These are phyloP conservation scores for Pachliopta kotzebuea DNA, from an alignment of 2,888 invertebrate species.

Conservation along the genomic window DNA sequence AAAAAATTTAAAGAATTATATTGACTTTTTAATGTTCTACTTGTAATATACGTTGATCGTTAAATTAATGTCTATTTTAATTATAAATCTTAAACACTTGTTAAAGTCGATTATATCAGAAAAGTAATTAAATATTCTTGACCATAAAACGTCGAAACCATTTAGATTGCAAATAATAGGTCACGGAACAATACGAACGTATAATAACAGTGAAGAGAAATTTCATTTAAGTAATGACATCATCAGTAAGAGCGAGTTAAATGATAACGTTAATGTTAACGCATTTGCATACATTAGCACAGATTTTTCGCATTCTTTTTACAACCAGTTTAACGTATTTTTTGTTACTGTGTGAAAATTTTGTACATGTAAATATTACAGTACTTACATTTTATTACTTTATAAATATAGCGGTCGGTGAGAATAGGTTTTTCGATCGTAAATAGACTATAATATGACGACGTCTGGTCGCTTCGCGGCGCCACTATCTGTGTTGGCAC, in stretches of 20 bases:
- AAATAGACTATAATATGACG: slow-evolving; percentile 51
- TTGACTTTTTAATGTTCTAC: too few species aligned
- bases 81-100: too few species aligned
- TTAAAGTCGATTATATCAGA: neutral
- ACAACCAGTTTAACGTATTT: neutral
- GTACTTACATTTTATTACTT: neutral
- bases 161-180: slow-evolving; percentile 21
- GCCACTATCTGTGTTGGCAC: slow-evolving; percentile 70
- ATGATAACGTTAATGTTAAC: neutral
- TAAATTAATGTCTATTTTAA: too few species aligned
- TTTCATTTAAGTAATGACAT: neutral
- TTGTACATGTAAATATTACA: neutral
- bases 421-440: slow-evolving; percentile 46
- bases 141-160: slow-evolving; percentile 19
- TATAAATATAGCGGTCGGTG: slow-evolving; percentile 13
- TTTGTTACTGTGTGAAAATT: neutral
- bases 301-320: slow-evolving; percentile 1
- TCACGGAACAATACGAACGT: slow-evolving; percentile 12
- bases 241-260: neutral
- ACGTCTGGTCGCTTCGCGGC: slow-evolving; percentile 57
- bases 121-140: slow-evolving; percentile 19
- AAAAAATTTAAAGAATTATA: too few species aligned
- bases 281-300: neutral
- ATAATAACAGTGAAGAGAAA: slow-evolving; percentile 4
- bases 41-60: neutral